Base-by-base conservation (phyloP, 1,140 invertebrate species). In the Orchestia grillus region DNA sequence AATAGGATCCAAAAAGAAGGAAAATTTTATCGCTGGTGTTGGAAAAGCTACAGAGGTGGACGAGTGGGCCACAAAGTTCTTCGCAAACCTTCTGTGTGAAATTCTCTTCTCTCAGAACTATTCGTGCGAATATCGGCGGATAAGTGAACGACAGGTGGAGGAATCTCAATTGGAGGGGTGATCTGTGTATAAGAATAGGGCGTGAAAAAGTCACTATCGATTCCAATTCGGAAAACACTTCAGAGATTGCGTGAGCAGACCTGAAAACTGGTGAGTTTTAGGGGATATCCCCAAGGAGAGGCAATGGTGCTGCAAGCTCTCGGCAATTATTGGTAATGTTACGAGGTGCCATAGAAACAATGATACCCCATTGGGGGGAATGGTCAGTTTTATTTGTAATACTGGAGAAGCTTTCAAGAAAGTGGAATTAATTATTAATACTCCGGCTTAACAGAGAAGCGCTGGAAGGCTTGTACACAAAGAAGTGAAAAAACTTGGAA, bases 241-340 rank as follows among this genome's bases (percentile, higher is more conserved):
- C 92, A 23, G 92, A 94, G 92, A 94, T 94, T 94, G 92, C 43
- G 44, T 45, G 92, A 42, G 92, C 62, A 47, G 92, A 47, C 44
- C 36, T 44, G 44, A 47, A 47, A 94, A n/a, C 92, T 44, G 43
- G 41, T 45, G 44, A 94, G 44, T 94, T 94, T 94, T 47, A 94
- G 92, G 1, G 44, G 36, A 45, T 47, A 94, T 94, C 92, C 40
- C 44, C 44, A 28, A 92, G 62, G 62, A 77, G 62, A 77, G 92
- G 43, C 92, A 94, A 94, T 94, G 92, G 92, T 8, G 92, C 92
- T 45, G 92, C 44, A 16, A 44, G 92, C 41, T 94, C 44, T 47
- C 40, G 16, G 92, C 92, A 94, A 94, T 94, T 94, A 94, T 94
- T 94, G 92, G 92, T 45, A 94, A 94, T 94, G 92, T 94, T 94